Conservation (phyloP, 2,797 vertebrate genomes). For the Lepilemur ruficaudatus region DNA sequence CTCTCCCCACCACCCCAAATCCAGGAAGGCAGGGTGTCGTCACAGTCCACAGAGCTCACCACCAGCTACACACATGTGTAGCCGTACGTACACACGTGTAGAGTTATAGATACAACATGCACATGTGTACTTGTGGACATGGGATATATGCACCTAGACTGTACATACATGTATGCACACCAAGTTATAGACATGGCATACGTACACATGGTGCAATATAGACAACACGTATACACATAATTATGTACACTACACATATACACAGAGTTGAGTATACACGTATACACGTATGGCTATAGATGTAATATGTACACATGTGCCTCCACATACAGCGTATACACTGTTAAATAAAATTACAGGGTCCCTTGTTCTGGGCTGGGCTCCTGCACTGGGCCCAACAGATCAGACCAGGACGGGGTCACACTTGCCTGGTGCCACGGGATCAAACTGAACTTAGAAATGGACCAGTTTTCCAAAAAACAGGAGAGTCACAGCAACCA, state of each 20-base stretch:
- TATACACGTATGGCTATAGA: not conserved
- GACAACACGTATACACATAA: not conserved
- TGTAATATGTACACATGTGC: not conserved
- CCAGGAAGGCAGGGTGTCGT: not conserved
- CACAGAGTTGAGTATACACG: not conserved
- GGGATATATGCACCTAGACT: not conserved
- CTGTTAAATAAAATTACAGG: too few species aligned
- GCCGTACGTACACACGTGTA: not conserved
- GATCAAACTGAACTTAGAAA: not conserved
- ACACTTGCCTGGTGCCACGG: not conserved
- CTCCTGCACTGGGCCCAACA: not conserved
- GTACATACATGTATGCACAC: too few species aligned
- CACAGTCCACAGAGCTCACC: not conserved
- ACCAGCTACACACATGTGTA: not conserved
- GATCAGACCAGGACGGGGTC: not conserved
- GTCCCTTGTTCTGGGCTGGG: too few species aligned
- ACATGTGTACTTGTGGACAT: not conserved
- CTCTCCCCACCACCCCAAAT: not conserved
- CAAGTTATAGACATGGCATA: not conserved
- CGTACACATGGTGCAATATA: not conserved
- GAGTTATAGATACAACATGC: not conserved
- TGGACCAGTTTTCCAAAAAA: not conserved
- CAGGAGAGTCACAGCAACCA: not conserved
- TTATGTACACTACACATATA: not conserved
- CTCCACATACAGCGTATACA: not conserved